Evolutionary conservation across 2,113 vertebrate genomes (phyloP).

Genomic region (Rhodinocichla rosea): DNA sequence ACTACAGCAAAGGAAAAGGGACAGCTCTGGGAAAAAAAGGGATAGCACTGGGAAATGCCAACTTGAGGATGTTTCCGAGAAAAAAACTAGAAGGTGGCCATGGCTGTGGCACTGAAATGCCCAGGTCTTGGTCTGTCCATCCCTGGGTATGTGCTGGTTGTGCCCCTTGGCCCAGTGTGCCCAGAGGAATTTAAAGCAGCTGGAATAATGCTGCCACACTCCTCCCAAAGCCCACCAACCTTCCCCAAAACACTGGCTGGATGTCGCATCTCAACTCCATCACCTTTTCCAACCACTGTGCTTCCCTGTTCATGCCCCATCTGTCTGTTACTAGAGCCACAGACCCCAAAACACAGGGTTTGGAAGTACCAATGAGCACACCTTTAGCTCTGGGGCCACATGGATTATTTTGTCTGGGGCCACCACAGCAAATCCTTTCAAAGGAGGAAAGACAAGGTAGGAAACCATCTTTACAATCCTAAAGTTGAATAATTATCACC

Average conservation of each 20-base stretch:
- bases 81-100: accelerated
- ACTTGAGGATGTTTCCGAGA: neutral
- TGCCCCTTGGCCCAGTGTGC: neutral
- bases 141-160: accelerated
- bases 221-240: neutral
- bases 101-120: accelerated
- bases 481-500: neutral
- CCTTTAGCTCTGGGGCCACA: neutral
- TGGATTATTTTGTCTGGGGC: accelerated
- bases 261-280: neutral
- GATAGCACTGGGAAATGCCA: accelerated
- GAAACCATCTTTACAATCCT: neutral
- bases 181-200: neutral
- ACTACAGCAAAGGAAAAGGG: neutral
- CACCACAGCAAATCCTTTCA: accelerated
- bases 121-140: neutral
- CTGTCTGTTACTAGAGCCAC: neutral
- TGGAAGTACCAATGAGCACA: neutral
- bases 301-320: neutral
- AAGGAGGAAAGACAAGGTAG: neutral
- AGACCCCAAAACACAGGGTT: neutral
- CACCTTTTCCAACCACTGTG: neutral
- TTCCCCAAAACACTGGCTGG: accelerated
- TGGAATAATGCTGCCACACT: accelerated
- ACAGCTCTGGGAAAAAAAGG: accelerated